Conservation (phyloP, 2,888 invertebrate genomes). For the Temnothorax unifasciatus region DNA sequence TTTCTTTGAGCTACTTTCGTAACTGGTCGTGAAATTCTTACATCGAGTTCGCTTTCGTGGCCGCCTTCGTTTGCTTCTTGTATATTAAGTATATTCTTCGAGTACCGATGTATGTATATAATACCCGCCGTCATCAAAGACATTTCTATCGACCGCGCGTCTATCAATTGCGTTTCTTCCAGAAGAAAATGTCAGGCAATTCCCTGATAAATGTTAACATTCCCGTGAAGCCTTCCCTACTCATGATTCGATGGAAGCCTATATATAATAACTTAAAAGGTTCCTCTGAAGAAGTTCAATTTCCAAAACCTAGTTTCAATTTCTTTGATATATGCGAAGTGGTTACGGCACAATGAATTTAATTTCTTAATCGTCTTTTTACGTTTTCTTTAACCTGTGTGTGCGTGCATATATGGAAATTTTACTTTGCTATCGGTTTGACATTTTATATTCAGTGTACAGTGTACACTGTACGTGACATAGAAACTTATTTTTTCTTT, state of each 20-base stretch:
- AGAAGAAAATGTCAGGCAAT: background rate
- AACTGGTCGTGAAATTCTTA: conserved; percentile 36
- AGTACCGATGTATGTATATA: conserved; percentile 6
- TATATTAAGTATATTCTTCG: background rate
- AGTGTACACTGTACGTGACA: background rate
- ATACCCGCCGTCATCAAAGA: conserved; percentile 1
- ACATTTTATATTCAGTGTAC: background rate
- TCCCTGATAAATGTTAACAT: conserved; percentile 23
- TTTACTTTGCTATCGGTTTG: background rate
- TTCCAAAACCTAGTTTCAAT: background rate
- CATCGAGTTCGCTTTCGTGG: background rate
- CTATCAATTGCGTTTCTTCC: background rate
- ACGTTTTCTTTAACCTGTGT: background rate
- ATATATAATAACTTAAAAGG: conserved; percentile 10
- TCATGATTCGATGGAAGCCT: background rate
- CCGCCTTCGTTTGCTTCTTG: background rate
- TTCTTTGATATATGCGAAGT: background rate
- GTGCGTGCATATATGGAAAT: background rate
- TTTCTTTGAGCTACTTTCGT: conserved; percentile 26
- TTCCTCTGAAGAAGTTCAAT: background rate
- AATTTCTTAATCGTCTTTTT: background rate
- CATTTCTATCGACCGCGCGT: conserved; percentile 11
- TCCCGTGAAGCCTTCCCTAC: background rate
- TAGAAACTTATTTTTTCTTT: background rate
- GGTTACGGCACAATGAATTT: background rate